Evolutionary conservation across 2,797 vertebrate genomes (phyloP).

Genomic region (Cyprinodon diabolis): DNA sequence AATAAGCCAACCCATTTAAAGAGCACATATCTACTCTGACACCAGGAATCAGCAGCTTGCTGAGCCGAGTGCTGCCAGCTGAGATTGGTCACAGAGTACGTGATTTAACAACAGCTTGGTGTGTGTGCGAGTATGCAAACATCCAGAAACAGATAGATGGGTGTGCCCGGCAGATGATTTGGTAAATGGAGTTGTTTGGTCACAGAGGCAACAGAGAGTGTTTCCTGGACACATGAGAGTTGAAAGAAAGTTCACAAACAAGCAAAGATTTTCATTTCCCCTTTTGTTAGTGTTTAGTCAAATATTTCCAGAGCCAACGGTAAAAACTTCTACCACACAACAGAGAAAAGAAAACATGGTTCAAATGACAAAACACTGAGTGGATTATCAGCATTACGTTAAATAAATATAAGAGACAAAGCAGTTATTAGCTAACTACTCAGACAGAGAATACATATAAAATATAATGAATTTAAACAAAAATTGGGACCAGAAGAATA

Average conservation of each 20-base stretch:
- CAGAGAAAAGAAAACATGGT: neutral
- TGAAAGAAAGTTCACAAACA: conserved; percentile 28
- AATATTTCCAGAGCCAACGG: neutral
- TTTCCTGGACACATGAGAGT: conserved; percentile 57
- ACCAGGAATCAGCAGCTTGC: conserved; percentile 24
- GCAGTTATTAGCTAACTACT: neutral
- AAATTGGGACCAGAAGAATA: neutral
- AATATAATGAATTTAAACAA: neutral
- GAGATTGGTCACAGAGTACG: conserved; percentile 38
- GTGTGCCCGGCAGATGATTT: conserved; percentile 64
- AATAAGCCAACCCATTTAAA: conserved; percentile 49
- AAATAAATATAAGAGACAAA: neutral
- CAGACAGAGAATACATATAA: neutral
- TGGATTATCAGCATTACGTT: neutral
- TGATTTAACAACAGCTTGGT: conserved; percentile 36
- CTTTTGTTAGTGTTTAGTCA: neutral
- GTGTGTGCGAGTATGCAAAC: conserved; percentile 13
- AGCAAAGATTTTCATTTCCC: neutral
- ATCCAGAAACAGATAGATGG: conserved; percentile 73
- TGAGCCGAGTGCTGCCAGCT: conserved; percentile 28
- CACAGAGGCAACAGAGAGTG: conserved; percentile 59
- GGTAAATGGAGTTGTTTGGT: conserved; percentile 60
- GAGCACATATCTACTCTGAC: conserved; percentile 18
- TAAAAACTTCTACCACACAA: neutral
- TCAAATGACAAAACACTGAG: neutral